Base-by-base conservation (phyloP, 2,888 invertebrate species). In the Aproaerema taeniolella region DNA sequence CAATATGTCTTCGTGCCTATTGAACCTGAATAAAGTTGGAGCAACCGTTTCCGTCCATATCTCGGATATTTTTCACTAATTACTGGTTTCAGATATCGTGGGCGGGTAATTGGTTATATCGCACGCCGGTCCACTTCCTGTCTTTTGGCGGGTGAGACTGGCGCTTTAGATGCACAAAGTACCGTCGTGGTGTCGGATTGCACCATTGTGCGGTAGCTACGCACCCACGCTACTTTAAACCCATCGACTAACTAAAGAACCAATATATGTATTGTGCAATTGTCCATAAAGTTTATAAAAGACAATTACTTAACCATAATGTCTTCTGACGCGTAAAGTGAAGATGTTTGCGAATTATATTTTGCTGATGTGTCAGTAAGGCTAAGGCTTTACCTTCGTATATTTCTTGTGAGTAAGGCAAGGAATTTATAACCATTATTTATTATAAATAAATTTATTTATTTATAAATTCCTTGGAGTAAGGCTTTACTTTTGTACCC, bases 81-180 rank as follows among this genome's bases (percentile, higher is more conserved):
- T 85, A 69, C 77, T 51, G 83, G 85, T 81, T 82, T 85, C 82
- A 60, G 55, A 70, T 86, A 58, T 67, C 86, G 77, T 74, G 76
- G 85, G 86, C 82, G 86, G 73, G 74, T 76, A 79, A 82, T 85
- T 83, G 79, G 81, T 69, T 73, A 67, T 72, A 80, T 82, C 73
- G 73, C 63, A 63, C 69, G 69, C 66, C 77, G 76, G 81, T 74
- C 75, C 67, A 77, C 82, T 85, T 85, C 85, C 86, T 82, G 86
- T 73, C 80, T 78, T 81, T 83, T 79, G 74, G 68, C 59, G 35
- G 50, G 43, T 58, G 70, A 67, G 65, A 62, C 48, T 49, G 49
- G 51, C 46, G 56, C 57, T 63, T 64, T 68, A 61, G 55, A 61
- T 50, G 54, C 63, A 66, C 65, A 70, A 74, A 72, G 71, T 63